These are phyloP conservation scores for Illadopsis cleaveri DNA, from an alignment of 2,113 vertebrate genomes.

Conservation along the genomic window DNA sequence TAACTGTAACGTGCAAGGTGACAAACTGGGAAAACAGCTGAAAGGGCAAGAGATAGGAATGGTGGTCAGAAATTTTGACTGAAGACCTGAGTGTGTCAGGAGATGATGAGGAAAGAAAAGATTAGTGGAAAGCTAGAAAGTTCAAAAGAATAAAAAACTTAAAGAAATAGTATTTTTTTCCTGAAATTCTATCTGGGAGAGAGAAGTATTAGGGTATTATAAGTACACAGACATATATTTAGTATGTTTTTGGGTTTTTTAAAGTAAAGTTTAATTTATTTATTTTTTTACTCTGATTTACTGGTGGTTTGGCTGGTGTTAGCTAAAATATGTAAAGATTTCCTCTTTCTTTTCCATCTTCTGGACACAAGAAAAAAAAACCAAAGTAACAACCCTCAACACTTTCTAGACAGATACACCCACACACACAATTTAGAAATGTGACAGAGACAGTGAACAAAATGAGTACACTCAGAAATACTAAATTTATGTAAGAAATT, in stretches of 20 bases:
- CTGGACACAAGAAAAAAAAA: neutral
- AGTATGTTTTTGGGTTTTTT: neutral
- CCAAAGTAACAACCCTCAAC: neutral
- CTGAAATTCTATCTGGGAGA: neutral
- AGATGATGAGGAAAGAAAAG: neutral
- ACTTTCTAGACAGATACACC: neutral
- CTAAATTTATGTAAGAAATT: neutral
- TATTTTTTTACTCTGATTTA: neutral
- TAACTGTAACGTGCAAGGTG: neutral
- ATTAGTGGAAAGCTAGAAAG: neutral
- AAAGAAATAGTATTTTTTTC: neutral
- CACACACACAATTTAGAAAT: neutral
- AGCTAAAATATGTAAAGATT: neutral
- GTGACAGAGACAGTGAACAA: neutral
- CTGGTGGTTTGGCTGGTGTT: neutral
- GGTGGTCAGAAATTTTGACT: neutral
- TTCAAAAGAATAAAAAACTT: neutral
- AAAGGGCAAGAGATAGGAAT: neutral
- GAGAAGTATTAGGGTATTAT: neutral
- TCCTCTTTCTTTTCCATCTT: neutral
- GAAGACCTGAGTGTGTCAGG: neutral
- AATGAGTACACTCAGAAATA: neutral
- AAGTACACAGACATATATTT: neutral
- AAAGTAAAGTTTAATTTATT: neutral
- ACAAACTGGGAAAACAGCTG: neutral